A percentile compares a stretch with the other conserved stretches of the same genome.
These are phyloP conservation scores for Onychomys torridus DNA, from an alignment of 2,797 vertebrate species.

Conservation along the genomic window DNA sequence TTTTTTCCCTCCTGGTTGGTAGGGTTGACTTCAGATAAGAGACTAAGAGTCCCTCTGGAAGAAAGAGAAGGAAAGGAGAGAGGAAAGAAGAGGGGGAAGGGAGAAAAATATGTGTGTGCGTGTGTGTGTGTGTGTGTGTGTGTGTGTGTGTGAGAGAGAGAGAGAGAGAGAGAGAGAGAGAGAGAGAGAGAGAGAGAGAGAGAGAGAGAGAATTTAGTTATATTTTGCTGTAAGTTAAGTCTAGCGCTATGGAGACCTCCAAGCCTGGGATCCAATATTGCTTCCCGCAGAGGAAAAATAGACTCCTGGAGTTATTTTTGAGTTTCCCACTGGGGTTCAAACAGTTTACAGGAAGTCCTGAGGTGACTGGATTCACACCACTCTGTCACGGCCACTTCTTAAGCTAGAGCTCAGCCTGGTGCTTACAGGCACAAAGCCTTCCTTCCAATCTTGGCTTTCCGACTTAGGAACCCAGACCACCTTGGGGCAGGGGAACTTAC, in stretches of 20 bases:
- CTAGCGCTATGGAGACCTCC: neutral
- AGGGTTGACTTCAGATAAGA: constrained; percentile 63
- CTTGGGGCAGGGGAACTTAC: neutral
- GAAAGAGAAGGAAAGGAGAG: neutral
- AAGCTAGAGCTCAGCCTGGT: neutral
- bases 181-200: neutral
- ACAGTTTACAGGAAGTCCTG: neutral
- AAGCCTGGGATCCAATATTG: neutral
- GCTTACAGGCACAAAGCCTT: neutral
- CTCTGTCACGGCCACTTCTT: too few relatives aligned
- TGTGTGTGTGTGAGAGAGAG: neutral
- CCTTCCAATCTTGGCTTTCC: neutral
- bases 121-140: too few relatives aligned
- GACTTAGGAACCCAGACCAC: neutral
- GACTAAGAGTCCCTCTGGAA: constrained; percentile 6
- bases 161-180: neutral
- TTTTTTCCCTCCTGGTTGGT: neutral
- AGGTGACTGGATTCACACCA: neutral
- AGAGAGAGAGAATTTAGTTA: neutral
- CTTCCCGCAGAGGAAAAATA: constrained; percentile 20
- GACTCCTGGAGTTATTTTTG: constrained; percentile 31
- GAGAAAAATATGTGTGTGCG: neutral
- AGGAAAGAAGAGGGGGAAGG: too few relatives aligned
- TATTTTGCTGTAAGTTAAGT: constrained; percentile 45
- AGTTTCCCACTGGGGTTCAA: neutral